A percentile compares a stretch with the other conserved stretches of the same genome.
Conservation (phyloP, 2,888 invertebrate genomes). For the Synanthedon tipuliformis region DNA sequence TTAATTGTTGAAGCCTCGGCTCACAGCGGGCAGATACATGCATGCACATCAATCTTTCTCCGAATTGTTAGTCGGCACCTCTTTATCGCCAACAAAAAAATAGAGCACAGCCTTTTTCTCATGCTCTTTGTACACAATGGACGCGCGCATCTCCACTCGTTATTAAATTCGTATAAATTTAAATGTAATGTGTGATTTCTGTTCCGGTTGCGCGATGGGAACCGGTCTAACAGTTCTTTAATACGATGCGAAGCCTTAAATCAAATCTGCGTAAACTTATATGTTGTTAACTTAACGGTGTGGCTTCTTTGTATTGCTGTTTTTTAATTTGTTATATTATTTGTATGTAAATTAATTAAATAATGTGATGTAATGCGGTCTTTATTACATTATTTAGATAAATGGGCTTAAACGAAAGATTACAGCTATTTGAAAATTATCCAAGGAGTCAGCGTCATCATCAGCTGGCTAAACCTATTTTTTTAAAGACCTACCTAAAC, state of each 20-base stretch:
- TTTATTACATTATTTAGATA: no score
- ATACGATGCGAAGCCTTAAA: not conserved
- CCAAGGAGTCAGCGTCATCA: no score
- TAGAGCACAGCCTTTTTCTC: constrained; percentile 52
- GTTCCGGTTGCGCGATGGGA: constrained; percentile 66
- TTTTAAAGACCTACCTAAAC: no score
- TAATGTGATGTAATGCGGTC: no score
- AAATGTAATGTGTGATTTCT: constrained; percentile 67
- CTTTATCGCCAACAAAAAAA: constrained; percentile 58
- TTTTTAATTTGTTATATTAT: no score
- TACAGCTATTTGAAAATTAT: no score
- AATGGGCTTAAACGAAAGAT: no score
- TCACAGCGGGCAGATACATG: constrained; percentile 55
- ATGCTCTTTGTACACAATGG: constrained; percentile 53
- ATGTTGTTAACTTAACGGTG: no score
- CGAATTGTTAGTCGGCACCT: constrained; percentile 62
- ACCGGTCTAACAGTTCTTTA: constrained; percentile 46
- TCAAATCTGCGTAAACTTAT: no score
- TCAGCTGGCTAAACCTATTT: no score
- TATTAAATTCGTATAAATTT: constrained; percentile 71
- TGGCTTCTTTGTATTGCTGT: no score
- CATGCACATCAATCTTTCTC: constrained; percentile 59
- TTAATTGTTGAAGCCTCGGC: constrained; percentile 47
- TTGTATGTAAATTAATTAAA: no score
- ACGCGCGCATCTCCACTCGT: constrained; percentile 53